Percentiles rank a stretch among this genome's conserved stretches.
phyloP scores from a whole-genome alignment of 2,797 vertebrate genomes.

The Varecia variegata region DNA sequence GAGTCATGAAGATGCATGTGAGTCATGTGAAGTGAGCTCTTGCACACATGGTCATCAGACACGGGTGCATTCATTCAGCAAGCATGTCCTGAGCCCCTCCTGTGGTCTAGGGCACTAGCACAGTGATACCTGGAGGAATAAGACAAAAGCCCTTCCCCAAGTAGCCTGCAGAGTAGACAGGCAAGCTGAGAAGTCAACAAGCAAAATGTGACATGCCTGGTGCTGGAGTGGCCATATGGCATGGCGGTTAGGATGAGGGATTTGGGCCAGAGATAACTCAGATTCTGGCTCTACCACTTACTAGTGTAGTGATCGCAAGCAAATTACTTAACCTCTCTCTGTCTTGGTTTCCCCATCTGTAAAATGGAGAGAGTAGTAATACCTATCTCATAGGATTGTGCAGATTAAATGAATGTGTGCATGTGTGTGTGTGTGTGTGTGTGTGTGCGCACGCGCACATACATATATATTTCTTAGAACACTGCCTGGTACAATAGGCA shows the following conservation, averaged over 20 bases:
- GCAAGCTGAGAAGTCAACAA: not conserved
- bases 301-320: not conserved
- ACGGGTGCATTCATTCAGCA: fast-evolving
- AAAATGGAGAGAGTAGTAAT: not conserved
- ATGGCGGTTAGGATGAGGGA: no score
- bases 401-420: not conserved
- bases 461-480: not conserved
- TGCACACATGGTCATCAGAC: fast-evolving
- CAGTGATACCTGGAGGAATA: not conserved
- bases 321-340: not conserved
- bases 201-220: not conserved
- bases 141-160: not conserved
- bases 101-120: not conserved
- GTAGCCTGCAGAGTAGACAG: not conserved
- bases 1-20: fast-evolving
- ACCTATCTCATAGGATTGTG: not conserved
- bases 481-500: not conserved
- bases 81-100: fast-evolving
- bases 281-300: not conserved
- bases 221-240: not conserved
- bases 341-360: not conserved
- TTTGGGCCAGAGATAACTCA: not conserved
- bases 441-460: no score
- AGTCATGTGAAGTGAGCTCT: fast-evolving
- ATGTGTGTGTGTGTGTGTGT: no score